These are phyloP conservation scores for Acleris literana DNA, from an alignment of 2,888 invertebrate species.

Conservation along the genomic window DNA sequence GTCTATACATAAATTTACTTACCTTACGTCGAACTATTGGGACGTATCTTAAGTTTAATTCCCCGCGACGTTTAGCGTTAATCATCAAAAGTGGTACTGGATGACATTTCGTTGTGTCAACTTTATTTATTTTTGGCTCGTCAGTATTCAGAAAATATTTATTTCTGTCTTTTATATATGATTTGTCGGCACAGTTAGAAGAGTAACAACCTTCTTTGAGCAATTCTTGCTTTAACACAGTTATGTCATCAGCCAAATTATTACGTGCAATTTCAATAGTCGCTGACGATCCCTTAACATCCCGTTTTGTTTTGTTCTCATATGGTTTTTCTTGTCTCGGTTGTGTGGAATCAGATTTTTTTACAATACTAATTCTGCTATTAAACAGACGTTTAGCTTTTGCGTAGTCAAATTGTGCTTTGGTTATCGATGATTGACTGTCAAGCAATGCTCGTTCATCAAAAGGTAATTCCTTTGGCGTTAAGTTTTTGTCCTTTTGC, in stretches of 20 bases:
- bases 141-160: too few relatives aligned
- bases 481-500: neutral
- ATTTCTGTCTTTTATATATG: neutral
- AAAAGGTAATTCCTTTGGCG: neutral
- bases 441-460: slow-evolving; percentile 8
- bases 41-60: neutral
- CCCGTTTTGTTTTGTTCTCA: neutral
- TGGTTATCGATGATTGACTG: slow-evolving; percentile 9
- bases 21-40: neutral
- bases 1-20: neutral
- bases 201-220: neutral
- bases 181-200: neutral
- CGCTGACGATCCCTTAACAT: neutral
- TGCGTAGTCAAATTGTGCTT: slow-evolving; percentile 1
- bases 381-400: neutral
- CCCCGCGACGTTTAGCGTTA: neutral
- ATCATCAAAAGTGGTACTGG: too few relatives aligned
- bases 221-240: neutral
- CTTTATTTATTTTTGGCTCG: neutral
- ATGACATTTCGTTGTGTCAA: too few relatives aligned
- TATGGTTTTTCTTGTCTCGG: neutral
- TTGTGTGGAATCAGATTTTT: neutral
- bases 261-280: neutral
- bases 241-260: neutral
- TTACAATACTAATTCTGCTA: neutral